These are phyloP conservation scores for Archips xylosteana DNA, from an alignment of 2,888 invertebrate species.

Conservation along the genomic window DNA sequence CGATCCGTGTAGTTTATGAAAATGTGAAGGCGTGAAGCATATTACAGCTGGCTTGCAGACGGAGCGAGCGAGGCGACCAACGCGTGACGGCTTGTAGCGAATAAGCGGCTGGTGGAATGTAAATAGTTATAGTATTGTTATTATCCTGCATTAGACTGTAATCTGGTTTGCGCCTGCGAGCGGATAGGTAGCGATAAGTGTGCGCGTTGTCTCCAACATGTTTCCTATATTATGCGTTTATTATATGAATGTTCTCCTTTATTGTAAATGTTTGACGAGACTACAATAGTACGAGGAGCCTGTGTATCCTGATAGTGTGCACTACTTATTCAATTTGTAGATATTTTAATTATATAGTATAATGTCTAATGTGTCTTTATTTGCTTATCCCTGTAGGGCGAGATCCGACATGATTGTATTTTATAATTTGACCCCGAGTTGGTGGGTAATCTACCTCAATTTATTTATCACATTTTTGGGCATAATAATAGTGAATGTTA, in stretches of 20 bases:
- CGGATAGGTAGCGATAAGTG: constrained; percentile 59
- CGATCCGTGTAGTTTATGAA: constrained; percentile 45
- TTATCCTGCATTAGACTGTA: constrained; percentile 73
- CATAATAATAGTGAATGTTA: constrained; percentile 81
- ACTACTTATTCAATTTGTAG: constrained; percentile 84
- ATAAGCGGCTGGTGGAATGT: constrained; percentile 56
- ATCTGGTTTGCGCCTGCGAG: constrained; percentile 78
- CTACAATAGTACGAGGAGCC: constrained; percentile 70
- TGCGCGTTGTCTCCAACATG: constrained; percentile 75
- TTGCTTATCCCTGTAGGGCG: constrained; percentile 74
- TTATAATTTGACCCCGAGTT: constrained; percentile 76
- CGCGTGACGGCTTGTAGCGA: constrained; percentile 45
- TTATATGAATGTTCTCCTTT: constrained; percentile 83
- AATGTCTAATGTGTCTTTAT: constrained; percentile 83
- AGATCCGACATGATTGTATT: constrained; percentile 69
- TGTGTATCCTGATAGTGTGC: constrained; percentile 76
- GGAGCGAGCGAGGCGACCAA: constrained; percentile 37
- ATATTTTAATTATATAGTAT: constrained; percentile 85
- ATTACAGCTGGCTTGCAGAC: constrained; percentile 67
- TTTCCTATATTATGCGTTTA: constrained; percentile 84
- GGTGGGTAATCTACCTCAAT: constrained; percentile 84
- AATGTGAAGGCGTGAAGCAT: constrained; percentile 76
- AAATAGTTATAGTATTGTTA: constrained; percentile 79
- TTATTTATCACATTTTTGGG: constrained; percentile 84
- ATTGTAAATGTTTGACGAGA: constrained; percentile 82